Conservation (phyloP, 2,888 invertebrate genomes). For the Trachelus troglodyta region DNA sequence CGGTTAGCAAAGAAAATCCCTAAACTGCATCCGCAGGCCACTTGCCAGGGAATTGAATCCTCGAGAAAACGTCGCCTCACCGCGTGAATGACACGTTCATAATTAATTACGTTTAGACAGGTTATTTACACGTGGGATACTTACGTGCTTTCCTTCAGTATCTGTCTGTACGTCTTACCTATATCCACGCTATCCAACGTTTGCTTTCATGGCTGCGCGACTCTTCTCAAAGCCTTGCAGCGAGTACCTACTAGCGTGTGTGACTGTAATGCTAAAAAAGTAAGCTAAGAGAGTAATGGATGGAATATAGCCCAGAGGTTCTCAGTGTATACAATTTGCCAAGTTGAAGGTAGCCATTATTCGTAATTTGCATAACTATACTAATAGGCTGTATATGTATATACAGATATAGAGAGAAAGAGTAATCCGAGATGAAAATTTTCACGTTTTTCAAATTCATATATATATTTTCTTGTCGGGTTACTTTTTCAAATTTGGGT, state of each 20-base stretch:
- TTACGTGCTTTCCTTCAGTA: neutral
- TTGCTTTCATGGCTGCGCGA: neutral
- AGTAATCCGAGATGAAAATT: too few relatives aligned
- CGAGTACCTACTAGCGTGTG: neutral
- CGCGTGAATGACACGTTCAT: neutral
- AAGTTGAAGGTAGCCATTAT: neutral
- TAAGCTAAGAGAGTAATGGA: neutral
- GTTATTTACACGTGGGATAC: neutral
- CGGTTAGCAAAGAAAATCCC: neutral
- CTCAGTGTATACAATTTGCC: neutral
- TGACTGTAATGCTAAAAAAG: neutral
- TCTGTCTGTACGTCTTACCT: neutral
- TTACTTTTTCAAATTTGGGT: too few relatives aligned
- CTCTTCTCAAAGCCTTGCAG: neutral
- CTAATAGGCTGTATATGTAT: neutral
- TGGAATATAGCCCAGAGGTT: neutral
- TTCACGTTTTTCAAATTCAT: too few relatives aligned
- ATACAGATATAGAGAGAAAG: neutral
- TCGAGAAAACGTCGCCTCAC: neutral
- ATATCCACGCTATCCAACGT: neutral
- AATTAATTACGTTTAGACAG: neutral
- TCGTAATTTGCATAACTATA: neutral
- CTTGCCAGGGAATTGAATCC: neutral
- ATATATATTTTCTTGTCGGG: too few relatives aligned
- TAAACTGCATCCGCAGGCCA: neutral